Conservation (phyloP, 2,797 vertebrate species). For the Anabacerthia variegaticeps region DNA sequence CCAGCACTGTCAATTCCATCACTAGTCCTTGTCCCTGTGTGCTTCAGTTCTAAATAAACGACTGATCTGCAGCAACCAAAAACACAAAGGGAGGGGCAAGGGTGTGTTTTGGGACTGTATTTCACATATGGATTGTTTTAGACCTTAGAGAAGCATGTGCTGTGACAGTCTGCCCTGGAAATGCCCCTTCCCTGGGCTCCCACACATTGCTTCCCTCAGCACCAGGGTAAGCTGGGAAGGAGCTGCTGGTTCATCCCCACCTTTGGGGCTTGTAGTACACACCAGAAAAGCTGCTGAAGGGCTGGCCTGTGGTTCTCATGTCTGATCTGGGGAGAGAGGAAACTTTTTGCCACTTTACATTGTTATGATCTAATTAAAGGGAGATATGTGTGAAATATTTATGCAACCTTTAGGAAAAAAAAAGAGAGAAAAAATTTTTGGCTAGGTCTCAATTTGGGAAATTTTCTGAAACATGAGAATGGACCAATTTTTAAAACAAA, state of each 20-base stretch:
- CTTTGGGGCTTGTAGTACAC: neutral
- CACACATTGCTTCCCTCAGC: rapidly evolving
- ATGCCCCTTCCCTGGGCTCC: neutral
- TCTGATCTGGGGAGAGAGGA: conserved; percentile 82
- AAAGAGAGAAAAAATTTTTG: neutral
- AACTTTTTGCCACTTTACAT: conserved; percentile 66
- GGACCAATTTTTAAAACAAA: conserved; percentile 68
- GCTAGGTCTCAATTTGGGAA: conserved; percentile 43
- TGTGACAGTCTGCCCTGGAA: neutral
- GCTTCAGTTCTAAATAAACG: neutral
- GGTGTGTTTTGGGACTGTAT: neutral
- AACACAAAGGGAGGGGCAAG: neutral
- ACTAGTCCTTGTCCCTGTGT: no score
- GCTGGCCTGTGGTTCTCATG: conserved; percentile 76
- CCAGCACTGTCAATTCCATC: neutral
- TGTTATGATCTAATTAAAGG: conserved; percentile 83
- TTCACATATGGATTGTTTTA: neutral
- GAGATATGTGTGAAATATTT: conserved; percentile 80
- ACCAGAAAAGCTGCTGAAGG: neutral
- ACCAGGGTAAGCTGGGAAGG: neutral
- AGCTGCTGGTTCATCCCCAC: neutral
- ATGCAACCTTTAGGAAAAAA: conserved; percentile 74
- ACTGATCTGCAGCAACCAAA: neutral
- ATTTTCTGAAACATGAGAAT: conserved; percentile 44
- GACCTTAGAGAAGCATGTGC: neutral